Evolutionary conservation across 2,113 vertebrate genomes (phyloP).

Genomic region (Chitala chitala): DNA sequence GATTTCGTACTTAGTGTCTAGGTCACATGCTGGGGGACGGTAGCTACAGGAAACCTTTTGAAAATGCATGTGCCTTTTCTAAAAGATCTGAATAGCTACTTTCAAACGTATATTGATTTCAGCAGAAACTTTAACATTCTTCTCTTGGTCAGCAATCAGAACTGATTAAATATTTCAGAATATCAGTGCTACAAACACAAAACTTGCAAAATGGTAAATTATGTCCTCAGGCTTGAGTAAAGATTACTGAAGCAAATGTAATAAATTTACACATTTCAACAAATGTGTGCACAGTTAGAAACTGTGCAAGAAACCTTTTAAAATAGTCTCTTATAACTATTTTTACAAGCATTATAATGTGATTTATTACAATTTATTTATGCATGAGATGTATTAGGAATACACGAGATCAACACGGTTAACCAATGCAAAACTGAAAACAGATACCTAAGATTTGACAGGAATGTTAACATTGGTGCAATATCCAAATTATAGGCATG

Average conservation of each 20-base stretch:
- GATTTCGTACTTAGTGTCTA: not conserved
- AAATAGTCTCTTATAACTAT: not conserved
- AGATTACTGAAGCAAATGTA: not conserved
- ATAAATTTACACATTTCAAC: not conserved
- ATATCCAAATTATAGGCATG: too few species aligned
- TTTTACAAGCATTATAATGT: too few species aligned
- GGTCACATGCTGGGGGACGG: not conserved
- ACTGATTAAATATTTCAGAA: not conserved
- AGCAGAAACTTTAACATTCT: not conserved
- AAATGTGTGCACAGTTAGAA: not conserved
- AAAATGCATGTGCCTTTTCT: not conserved
- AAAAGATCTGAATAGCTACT: not conserved
- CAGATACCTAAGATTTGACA: too few species aligned
- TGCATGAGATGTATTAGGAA: too few species aligned
- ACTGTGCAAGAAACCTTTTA: not conserved
- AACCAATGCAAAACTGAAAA: too few species aligned
- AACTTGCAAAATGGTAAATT: not conserved
- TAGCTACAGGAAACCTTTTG: not conserved
- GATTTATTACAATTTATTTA: too few species aligned
- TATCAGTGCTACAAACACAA: not conserved
- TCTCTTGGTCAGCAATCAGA: not conserved
- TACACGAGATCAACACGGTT: too few species aligned
- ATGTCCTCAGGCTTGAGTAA: not conserved
- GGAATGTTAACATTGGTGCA: too few species aligned
- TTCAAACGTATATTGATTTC: not conserved